Evolutionary conservation across 2,888 invertebrate species (phyloP).

Genomic region (Cataglyphis altisquamis): DNA sequence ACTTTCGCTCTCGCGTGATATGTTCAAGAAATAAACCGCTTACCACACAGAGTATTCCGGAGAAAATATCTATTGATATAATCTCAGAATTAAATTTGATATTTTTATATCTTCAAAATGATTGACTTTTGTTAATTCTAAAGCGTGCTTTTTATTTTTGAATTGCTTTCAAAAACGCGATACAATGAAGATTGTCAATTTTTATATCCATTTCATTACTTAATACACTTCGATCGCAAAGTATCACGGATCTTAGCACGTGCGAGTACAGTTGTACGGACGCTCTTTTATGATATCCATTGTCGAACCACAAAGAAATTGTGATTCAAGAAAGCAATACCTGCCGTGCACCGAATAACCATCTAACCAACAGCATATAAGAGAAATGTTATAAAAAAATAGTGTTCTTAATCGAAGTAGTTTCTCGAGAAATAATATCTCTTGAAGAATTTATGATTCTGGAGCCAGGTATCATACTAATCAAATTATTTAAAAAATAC

Average conservation of each 20-base stretch:
- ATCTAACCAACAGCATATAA: slow-evolving; percentile 31
- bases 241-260: slow-evolving; percentile 62
- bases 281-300: slow-evolving; percentile 66
- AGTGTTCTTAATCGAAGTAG: neutral
- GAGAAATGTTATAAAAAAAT: slow-evolving; percentile 15
- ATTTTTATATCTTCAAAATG: neutral
- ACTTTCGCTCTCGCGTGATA: slow-evolving; percentile 35
- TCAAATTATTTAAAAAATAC: neutral
- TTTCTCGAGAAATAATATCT: neutral
- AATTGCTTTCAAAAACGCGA: neutral
- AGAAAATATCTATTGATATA: neutral
- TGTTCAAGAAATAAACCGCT: slow-evolving; percentile 16
- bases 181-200: slow-evolving; percentile 21
- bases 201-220: slow-evolving; percentile 54
- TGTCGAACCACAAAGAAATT: slow-evolving; percentile 60
- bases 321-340: slow-evolving; percentile 67
- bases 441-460: neutral
- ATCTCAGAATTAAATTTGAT: neutral
- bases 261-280: slow-evolving; percentile 55
- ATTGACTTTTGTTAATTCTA: neutral
- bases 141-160: neutral
- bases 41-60: neutral
- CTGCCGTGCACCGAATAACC: slow-evolving; percentile 66
- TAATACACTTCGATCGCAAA: slow-evolving; percentile 62
- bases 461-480: neutral